These are phyloP conservation scores for Acrossocheilus wenchowensis DNA, from an alignment of 2,797 vertebrate genomes.

Conservation along the genomic window DNA sequence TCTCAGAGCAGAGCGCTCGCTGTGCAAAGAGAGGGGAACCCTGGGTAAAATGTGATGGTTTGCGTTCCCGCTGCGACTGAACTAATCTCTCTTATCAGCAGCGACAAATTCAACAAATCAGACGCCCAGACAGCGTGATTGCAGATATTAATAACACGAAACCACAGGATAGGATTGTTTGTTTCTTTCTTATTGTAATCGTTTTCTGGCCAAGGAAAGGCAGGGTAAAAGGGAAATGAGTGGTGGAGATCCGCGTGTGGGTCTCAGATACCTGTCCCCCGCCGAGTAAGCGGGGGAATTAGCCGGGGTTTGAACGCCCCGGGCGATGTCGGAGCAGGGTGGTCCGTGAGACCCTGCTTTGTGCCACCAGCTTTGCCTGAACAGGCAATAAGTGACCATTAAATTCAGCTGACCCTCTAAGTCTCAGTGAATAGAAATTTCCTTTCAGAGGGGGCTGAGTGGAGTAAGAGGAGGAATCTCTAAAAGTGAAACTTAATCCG, in stretches of 20 bases:
- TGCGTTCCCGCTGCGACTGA: constrained; percentile 55
- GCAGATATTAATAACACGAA: constrained; percentile 48
- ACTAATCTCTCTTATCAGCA: constrained; percentile 68
- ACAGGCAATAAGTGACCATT: constrained; percentile 80
- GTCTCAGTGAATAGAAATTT: constrained; percentile 73
- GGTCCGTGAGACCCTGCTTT: constrained; percentile 70
- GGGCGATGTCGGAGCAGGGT: constrained; percentile 75
- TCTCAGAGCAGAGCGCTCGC: constrained; percentile 61
- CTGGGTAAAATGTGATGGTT: constrained; percentile 61
- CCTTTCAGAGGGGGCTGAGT: constrained; percentile 51
- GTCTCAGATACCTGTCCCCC: constrained; percentile 56
- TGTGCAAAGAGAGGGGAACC: constrained; percentile 37
- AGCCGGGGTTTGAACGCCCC: constrained; percentile 65
- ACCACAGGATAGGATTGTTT: neutral
- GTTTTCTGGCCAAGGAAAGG: constrained; percentile 26
- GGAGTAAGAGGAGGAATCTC: constrained; percentile 50
- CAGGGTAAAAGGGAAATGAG: constrained; percentile 12
- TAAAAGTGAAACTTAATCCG: constrained; percentile 70
- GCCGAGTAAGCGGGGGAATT: constrained; percentile 60
- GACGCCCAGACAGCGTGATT: constrained; percentile 54
- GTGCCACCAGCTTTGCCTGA: constrained; percentile 71
- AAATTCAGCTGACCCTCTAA: constrained; percentile 79
- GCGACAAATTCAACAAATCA: constrained; percentile 65
- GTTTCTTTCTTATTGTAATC: constrained; percentile 26
- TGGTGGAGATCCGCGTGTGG: constrained; percentile 22